A percentile compares a stretch with the other conserved stretches of the same genome.
These are phyloP conservation scores for Catocala fraxini DNA, from an alignment of 2,888 invertebrate genomes.

Conservation along the genomic window DNA sequence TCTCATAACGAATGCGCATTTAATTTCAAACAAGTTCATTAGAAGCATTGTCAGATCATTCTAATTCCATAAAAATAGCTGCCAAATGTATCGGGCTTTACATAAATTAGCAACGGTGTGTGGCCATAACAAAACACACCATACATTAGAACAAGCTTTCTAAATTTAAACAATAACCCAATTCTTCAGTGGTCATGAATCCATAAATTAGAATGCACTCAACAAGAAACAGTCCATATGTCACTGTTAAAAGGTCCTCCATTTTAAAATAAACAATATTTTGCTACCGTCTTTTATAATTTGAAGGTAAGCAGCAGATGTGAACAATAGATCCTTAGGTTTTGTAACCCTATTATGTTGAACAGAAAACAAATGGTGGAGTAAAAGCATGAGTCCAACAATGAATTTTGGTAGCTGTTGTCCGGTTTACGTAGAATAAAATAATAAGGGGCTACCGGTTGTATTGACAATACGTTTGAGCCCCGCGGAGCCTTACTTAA, in stretches of 20 bases:
- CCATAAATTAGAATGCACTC: constrained; percentile 78
- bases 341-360: constrained; percentile 79
- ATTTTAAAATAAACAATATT: constrained; percentile 85
- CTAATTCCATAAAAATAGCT: constrained; percentile 14
- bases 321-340: constrained; percentile 70
- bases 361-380: constrained; percentile 75
- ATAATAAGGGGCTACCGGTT: constrained; percentile 75
- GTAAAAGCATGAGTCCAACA: constrained; percentile 73
- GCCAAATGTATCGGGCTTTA: constrained; percentile 33
- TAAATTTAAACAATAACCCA: constrained; percentile 78
- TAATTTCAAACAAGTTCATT: constrained; percentile 16
- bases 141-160: constrained; percentile 58
- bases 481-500: constrained; percentile 70
- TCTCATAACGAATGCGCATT: neutral
- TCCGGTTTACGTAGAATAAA: constrained; percentile 74
- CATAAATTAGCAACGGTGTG: constrained; percentile 71
- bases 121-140: constrained; percentile 56
- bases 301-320: constrained; percentile 75
- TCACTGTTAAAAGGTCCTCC: constrained; percentile 79
- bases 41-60: constrained; percentile 12
- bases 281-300: constrained; percentile 79
- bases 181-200: constrained; percentile 73
- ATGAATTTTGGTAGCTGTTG: constrained; percentile 65
- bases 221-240: constrained; percentile 77
- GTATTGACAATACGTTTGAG: constrained; percentile 68